Conservation (phyloP, 1,140 invertebrate species). For the Hyles vespertilio region DNA sequence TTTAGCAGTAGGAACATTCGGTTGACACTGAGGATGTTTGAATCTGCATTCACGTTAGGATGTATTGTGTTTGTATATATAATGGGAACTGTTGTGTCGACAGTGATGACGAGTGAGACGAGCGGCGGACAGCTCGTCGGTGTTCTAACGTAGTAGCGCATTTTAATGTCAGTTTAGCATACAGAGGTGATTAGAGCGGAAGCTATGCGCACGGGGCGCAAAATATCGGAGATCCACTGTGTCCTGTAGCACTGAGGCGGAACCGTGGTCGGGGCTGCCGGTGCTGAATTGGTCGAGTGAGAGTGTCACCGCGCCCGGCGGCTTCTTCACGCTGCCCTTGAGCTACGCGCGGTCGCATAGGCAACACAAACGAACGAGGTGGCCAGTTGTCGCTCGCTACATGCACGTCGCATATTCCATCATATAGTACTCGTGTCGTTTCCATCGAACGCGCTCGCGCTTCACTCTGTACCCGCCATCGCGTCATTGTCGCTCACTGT, state of each 20-base stretch:
- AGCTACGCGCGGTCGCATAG: conserved; percentile 79
- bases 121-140: no score
- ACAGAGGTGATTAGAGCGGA: neutral
- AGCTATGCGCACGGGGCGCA: neutral
- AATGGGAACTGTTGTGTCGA: no score
- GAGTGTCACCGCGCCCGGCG: conserved; percentile 64
- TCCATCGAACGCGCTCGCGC: conserved; percentile 24
- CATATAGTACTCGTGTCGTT: conserved; percentile 36
- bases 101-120: no score
- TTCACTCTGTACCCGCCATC: conserved; percentile 5
- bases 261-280: conserved; percentile 42
- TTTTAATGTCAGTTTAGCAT: no score
- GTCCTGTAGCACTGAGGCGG: conserved; percentile 48
- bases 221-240: conserved; percentile 23
- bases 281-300: conserved; percentile 62
- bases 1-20: no score
- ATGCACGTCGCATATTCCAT: conserved; percentile 41
- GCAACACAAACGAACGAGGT: conserved; percentile 79
- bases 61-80: no score
- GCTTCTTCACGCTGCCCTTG: conserved; percentile 78
- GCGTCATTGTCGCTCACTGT: neutral
- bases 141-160: no score
- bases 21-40: no score
- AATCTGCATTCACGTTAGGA: no score
- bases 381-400: conserved; percentile 44